phyloP scores from a whole-genome alignment of 2,797 vertebrate genomes.

The Acanthornis magna region DNA sequence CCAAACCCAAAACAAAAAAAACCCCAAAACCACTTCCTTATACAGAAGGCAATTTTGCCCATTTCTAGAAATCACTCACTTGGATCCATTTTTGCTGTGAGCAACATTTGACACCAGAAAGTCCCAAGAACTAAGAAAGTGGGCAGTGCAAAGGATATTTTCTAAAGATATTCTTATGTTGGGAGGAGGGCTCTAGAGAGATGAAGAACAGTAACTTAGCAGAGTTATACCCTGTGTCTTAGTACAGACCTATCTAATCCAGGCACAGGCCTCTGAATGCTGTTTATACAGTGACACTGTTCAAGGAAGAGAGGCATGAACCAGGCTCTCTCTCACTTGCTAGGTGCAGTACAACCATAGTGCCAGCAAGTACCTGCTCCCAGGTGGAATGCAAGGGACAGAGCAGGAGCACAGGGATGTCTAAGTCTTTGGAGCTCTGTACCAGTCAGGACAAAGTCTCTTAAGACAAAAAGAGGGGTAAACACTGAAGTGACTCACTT shows the following conservation, averaged over 20 bases:
- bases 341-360: not conserved
- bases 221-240: not conserved
- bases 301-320: not conserved
- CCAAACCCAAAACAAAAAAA: too few species aligned
- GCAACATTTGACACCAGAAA: not conserved
- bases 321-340: not conserved
- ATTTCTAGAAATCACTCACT: not conserved
- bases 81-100: not conserved
- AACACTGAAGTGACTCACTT: conserved; percentile 77
- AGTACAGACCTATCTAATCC: not conserved
- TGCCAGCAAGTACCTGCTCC: not conserved
- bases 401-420: not conserved
- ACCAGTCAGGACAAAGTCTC: not conserved
- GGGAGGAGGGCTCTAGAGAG: not conserved
- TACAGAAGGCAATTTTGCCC: not conserved
- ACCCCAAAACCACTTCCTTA: not conserved
- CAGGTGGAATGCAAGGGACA: not conserved
- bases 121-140: not conserved
- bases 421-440: not conserved
- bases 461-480: not conserved
- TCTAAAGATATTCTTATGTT: not conserved
- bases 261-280: not conserved
- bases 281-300: not conserved
- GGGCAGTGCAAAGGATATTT: not conserved
- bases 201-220: not conserved